Evolutionary conservation across 1,140 invertebrate genomes (phyloP), one percentile per base, ranked within the genome.

Genomic region (Samia ricini): DNA sequence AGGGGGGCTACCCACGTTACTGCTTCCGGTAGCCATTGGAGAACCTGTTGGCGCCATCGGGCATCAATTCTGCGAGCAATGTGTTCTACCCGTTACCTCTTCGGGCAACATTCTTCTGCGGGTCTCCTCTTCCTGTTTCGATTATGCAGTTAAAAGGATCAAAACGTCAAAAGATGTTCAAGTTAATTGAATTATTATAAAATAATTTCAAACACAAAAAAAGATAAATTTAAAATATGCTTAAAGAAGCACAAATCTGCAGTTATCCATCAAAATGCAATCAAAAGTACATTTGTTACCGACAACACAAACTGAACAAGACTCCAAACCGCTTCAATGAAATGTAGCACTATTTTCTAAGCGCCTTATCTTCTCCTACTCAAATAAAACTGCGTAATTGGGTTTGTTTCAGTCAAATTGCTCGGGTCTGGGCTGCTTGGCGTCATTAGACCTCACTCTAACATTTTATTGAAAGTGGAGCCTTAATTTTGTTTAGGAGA

Each of bases 361-460:
- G 52, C 52, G 52, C 52, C 52, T 55, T 24, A 55, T 55, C 52
- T 55, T 24, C 21, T 59, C 57, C 55, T 49, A 66, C 49, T 55
- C 48, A 66, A 80, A 78, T 72, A 71, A 66, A 74, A 78, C 68
- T 74, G 66, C 66, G 70, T 75, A 76, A 80, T 76, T 74, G 63
- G 70, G 71, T 77, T 71, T 73, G 71, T 74, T 76, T 65, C 69
- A 71, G 70, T 73, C 60, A 80, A 80, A 73, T 77, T 74, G 72
- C 64, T 68, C 61, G 66, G 71, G 60, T 61, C 64, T 63, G 67
- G 65, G 56, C 68, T 64, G 60, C 68, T 66, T 71, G 70, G 61
- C 67, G 64, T 72, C 68, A 68, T 80, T 76, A 76, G 64, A 50
- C 63, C 55, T 66, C 62, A 56, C 58, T 64, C 62, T 61, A 54